These are phyloP conservation scores for Mythimna lalbum DNA, from an alignment of 2,888 invertebrate species.

Conservation along the genomic window DNA sequence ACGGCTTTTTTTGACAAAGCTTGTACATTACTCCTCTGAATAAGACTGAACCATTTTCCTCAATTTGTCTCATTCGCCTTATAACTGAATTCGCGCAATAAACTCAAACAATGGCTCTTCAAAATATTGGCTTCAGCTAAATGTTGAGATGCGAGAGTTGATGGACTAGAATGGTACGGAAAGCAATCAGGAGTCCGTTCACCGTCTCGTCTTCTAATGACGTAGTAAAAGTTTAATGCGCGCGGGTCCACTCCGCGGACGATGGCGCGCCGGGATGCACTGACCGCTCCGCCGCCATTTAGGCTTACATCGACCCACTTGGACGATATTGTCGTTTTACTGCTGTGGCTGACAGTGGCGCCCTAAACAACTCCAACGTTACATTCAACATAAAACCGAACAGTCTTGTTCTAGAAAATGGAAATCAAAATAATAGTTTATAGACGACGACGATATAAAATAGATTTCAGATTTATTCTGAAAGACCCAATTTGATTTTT, in stretches of 20 bases:
- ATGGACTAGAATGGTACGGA: constrained; percentile 60
- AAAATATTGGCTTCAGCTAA: constrained; percentile 54
- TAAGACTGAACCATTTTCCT: constrained; percentile 52
- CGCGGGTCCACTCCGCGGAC: constrained; percentile 54
- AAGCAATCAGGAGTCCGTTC: constrained; percentile 72
- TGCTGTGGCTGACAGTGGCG: constrained; percentile 41
- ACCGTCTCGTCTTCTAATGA: constrained; percentile 76
- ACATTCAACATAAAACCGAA: constrained; percentile 45
- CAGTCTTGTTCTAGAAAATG: constrained; percentile 30
- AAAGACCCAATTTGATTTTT: constrained; percentile 18
- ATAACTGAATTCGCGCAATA: constrained; percentile 46
- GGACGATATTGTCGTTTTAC: constrained; percentile 54
- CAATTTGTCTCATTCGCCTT: constrained; percentile 56
- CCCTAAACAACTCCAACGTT: constrained; percentile 47
- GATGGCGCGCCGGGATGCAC: constrained; percentile 54
- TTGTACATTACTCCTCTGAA: constrained; percentile 36
- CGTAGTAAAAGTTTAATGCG: constrained; percentile 79
- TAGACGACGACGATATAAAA: background rate
- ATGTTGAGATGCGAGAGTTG: constrained; percentile 44
- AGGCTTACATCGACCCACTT: constrained; percentile 57
- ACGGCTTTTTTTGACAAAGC: constrained; percentile 53
- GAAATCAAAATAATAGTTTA: constrained; percentile 23
- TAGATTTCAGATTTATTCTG: constrained; percentile 12
- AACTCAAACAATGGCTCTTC: constrained; percentile 56
- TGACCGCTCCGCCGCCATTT: constrained; percentile 53